Conservation (phyloP, 2,113 vertebrate species). For the Asarcornis scutulata region DNA sequence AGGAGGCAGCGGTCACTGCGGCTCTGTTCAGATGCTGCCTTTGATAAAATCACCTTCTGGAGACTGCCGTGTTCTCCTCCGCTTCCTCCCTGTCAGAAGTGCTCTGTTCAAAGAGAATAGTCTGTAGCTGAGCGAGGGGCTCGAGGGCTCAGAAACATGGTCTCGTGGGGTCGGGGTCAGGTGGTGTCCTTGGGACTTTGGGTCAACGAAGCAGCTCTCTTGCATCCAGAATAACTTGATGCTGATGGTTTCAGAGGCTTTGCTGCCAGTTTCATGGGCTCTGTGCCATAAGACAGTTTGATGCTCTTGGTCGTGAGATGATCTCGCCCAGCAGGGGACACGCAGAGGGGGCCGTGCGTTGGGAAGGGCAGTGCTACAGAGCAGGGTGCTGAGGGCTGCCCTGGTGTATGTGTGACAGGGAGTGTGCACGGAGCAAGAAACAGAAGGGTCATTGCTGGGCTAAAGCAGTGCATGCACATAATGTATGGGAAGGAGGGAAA, state of each 20-base stretch:
- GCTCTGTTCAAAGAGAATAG: not conserved
- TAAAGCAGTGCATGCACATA: not conserved
- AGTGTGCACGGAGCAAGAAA: not conserved
- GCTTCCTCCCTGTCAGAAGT: not conserved
- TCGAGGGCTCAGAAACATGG: not conserved
- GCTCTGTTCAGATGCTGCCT: not conserved
- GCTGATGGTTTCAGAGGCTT: not conserved
- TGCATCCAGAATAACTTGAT: not conserved
- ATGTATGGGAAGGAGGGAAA: not conserved
- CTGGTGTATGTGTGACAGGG: accelerated
- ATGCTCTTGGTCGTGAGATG: not conserved
- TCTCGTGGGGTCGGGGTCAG: accelerated
- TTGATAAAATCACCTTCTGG: not conserved
- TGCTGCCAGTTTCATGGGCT: not conserved
- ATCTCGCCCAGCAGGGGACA: not conserved
- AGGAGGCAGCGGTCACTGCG: not conserved
- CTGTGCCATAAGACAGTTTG: not conserved
- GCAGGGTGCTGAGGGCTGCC: not conserved
- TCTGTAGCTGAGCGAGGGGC: not conserved
- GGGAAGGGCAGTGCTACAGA: not conserved
- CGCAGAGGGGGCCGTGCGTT: not conserved
- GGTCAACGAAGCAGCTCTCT: not conserved
- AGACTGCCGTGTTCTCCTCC: not conserved
- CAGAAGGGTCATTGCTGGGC: not conserved
- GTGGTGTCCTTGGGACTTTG: not conserved